These are phyloP conservation scores for Araneus ventricosus DNA, from an alignment of 1,140 invertebrate species.

Conservation along the genomic window DNA sequence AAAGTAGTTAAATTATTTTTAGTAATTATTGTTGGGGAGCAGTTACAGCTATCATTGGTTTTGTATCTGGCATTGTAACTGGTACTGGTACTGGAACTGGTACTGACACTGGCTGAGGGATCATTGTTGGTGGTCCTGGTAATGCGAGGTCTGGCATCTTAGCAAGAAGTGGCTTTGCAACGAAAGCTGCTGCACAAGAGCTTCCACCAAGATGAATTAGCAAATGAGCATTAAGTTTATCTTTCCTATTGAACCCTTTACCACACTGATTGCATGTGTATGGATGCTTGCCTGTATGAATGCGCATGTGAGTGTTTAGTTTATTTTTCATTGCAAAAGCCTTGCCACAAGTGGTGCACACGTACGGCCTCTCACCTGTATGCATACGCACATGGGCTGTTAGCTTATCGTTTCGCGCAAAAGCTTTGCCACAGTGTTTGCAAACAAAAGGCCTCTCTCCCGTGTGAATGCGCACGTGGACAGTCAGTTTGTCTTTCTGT, in stretches of 20 bases:
- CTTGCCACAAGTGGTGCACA: conserved; percentile 81
- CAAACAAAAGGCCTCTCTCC: conserved; percentile 78
- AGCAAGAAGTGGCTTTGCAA: conserved; percentile 67
- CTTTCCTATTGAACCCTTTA: conserved; percentile 85
- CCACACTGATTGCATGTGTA: conserved; percentile 85
- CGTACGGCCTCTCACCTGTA: conserved; percentile 79
- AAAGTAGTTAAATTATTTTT: not conserved
- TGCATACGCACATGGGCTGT: conserved; percentile 81
- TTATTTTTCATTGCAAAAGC: conserved; percentile 83
- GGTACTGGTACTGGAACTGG: conserved; percentile 2
- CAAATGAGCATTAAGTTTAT: conserved; percentile 86
- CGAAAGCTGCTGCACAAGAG: conserved; percentile 62
- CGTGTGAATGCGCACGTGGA: conserved; percentile 81
- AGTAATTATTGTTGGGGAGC: conserved; percentile 29
- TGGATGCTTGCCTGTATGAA: conserved; percentile 83
- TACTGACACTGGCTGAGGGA: conserved; percentile 14
- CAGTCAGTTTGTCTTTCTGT: conserved; percentile 79
- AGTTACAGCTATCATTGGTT: conserved; percentile 49
- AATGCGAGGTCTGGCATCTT: conserved; percentile 68
- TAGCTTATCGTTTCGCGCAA: conserved; percentile 83
- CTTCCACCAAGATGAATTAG: conserved; percentile 82
- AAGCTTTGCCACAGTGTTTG: conserved; percentile 84
- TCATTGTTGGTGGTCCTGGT: conserved; percentile 23
- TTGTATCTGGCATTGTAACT: conserved; percentile 54
- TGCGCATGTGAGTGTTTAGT: conserved; percentile 83